These are phyloP conservation scores for Spialia ferax DNA, from an alignment of 2,888 invertebrate genomes.

Conservation along the genomic window DNA sequence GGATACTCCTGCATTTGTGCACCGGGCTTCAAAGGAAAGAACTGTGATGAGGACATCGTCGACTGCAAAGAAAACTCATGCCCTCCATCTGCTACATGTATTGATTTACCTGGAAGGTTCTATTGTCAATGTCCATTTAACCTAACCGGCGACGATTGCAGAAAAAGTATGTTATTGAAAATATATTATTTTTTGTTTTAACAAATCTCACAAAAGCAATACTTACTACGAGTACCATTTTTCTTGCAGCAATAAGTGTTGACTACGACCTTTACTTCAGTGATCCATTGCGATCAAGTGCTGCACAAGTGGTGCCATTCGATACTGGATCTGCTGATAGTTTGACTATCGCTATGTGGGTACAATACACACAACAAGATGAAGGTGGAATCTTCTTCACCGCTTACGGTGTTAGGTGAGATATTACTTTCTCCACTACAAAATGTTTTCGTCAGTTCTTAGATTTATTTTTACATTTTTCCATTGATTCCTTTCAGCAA, in stretches of 20 bases:
- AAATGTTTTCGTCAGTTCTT: background rate
- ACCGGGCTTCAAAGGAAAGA: slow-evolving; percentile 92
- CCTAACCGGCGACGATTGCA: slow-evolving; percentile 97
- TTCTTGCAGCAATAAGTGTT: slow-evolving; percentile 97
- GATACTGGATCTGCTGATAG: slow-evolving; percentile 91
- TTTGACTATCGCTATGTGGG: slow-evolving; percentile 98
- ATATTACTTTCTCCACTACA: background rate
- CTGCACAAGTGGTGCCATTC: slow-evolving; percentile 97
- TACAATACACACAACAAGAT: slow-evolving; percentile 96
- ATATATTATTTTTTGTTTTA: background rate
- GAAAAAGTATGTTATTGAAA: slow-evolving; percentile 91
- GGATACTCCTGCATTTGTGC: slow-evolving; percentile 96
- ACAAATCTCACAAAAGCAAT: background rate
- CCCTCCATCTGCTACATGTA: slow-evolving; percentile 96
- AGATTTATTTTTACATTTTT: background rate
- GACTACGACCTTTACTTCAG: slow-evolving; percentile 99
- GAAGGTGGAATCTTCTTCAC: slow-evolving; percentile 98
- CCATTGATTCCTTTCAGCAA: slow-evolving; percentile 83
- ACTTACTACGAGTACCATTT: background rate
- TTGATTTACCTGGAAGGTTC: slow-evolving; percentile 95
- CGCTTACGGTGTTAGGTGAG: slow-evolving; percentile 94
- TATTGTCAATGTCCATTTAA: slow-evolving; percentile 99
- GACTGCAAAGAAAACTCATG: slow-evolving; percentile 98
- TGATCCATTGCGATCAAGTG: slow-evolving; percentile 95
- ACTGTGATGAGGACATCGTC: slow-evolving; percentile 96